phyloP scores from a whole-genome alignment of 2,113 vertebrate species.

The Zosterops hypoxanthus region DNA sequence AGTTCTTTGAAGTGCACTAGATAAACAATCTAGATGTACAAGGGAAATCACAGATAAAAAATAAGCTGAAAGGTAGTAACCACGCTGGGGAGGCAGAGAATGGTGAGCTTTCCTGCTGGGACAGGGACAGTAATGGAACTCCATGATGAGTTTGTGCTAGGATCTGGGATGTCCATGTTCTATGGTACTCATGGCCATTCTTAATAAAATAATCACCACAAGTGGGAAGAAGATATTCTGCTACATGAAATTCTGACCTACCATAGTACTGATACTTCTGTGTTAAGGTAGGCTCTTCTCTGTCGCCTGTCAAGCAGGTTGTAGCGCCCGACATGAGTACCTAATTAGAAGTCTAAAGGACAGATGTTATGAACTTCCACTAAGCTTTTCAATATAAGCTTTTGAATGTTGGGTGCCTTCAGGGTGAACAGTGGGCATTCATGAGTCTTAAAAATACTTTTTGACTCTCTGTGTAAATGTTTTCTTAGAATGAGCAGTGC shows the following conservation, averaged over 20 bases:
- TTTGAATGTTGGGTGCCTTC: neutral
- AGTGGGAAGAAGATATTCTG: neutral
- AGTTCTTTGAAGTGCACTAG: neutral
- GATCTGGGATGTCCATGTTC: neutral
- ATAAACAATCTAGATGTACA: neutral
- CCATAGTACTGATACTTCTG: neutral
- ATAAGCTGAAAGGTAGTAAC: neutral
- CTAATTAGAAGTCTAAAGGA: neutral
- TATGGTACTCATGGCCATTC: neutral
- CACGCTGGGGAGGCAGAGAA: accelerated
- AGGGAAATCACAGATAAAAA: neutral
- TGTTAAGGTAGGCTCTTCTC: neutral
- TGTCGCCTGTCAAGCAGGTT: neutral
- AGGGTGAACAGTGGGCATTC: accelerated
- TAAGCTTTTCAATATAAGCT: neutral
- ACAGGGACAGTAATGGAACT: neutral
- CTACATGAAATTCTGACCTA: neutral
- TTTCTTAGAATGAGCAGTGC: neutral
- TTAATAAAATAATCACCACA: neutral
- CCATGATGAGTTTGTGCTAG: neutral
- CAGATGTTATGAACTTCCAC: neutral
- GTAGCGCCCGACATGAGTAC: neutral
- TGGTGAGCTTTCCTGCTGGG: neutral
- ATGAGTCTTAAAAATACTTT: neutral
- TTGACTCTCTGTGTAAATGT: neutral